Percentiles rank a stretch among this genome's conserved stretches.
Evolutionary conservation across 2,113 vertebrate species (phyloP).

Genomic region (Porphyrio hochstetteri): DNA sequence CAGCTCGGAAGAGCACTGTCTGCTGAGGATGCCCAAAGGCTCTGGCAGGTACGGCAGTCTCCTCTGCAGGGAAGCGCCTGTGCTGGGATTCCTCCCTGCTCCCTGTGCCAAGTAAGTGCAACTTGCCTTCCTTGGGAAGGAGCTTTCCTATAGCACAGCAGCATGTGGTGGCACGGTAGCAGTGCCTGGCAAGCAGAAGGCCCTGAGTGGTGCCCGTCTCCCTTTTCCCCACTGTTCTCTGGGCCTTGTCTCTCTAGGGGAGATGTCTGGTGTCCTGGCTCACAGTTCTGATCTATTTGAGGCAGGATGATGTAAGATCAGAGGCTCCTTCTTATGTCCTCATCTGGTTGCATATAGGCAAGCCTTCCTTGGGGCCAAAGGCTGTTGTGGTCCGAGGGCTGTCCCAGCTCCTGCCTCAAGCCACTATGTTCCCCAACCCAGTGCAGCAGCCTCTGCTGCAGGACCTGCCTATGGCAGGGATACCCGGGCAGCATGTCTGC

Average conservation of each 20-base stretch:
- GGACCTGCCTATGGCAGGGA: neutral
- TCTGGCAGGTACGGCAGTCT: neutral
- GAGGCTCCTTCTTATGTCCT: neutral
- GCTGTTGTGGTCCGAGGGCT: neutral
- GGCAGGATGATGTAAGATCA: neutral
- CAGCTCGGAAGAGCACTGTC: neutral
- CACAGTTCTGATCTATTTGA: neutral
- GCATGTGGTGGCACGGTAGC: fast-evolving
- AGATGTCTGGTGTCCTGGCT: neutral
- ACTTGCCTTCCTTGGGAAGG: neutral
- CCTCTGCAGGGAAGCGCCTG: neutral
- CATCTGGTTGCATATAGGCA: neutral
- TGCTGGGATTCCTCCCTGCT: neutral
- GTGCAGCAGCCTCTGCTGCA: neutral
- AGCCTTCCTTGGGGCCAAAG: neutral
- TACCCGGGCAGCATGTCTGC: neutral
- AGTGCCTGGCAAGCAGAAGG: neutral
- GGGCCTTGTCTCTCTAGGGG: neutral
- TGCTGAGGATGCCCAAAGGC: neutral
- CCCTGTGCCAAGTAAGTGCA: neutral
- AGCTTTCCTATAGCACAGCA: neutral
- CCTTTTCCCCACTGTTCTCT: neutral
- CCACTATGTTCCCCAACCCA: neutral
- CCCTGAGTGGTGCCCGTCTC: neutral
- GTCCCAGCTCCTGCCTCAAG: neutral